Evolutionary conservation across 2,113 vertebrate genomes (phyloP).

Genomic region (Seriola dumerili): DNA sequence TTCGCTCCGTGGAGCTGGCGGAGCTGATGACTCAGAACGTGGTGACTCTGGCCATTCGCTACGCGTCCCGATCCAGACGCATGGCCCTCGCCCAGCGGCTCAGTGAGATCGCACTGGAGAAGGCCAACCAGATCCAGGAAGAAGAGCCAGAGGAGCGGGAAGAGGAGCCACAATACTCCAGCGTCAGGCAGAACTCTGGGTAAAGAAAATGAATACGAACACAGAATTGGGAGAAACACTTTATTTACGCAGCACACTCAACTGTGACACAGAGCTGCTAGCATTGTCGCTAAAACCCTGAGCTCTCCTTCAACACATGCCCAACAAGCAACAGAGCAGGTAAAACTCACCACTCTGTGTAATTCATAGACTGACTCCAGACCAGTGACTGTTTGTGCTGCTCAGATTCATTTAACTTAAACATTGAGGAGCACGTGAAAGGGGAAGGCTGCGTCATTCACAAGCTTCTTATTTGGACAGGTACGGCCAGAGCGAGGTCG

Average conservation of each 20-base stretch:
- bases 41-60: constrained; percentile 92
- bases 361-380: no score
- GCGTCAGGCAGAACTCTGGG: constrained; percentile 75
- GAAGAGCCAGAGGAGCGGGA: constrained; percentile 69
- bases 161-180: constrained; percentile 81
- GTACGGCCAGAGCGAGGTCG: constrained; percentile 59
- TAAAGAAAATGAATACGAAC: constrained; percentile 60
- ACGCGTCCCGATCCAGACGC: constrained; percentile 91
- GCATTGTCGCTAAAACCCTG: no score
- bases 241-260: no score
- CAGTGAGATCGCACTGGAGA: constrained; percentile 90
- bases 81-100: constrained; percentile 92
- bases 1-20: constrained; percentile 94
- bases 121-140: constrained; percentile 83
- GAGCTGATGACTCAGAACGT: constrained; percentile 93
- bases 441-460: neutral
- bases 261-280: no score
- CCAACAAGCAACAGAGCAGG: no score
- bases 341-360: no score
- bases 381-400: no score
- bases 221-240: no score
- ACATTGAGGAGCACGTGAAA: no score
- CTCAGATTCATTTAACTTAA: no score
- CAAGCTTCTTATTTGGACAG: constrained; percentile 35
- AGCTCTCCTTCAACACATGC: no score